Conservation (phyloP, 2,888 invertebrate genomes). For the Xanthorhoe designata region DNA sequence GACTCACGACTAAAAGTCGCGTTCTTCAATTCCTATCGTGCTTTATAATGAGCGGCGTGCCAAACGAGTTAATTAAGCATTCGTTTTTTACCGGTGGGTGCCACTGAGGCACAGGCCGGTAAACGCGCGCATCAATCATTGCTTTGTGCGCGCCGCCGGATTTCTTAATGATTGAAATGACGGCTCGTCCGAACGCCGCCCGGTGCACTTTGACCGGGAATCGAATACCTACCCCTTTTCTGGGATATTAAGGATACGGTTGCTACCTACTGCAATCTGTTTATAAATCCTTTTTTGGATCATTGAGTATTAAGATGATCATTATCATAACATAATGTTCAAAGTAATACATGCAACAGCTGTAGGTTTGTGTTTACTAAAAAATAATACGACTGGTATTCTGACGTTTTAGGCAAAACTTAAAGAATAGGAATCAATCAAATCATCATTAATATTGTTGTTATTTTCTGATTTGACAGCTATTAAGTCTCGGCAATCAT, state of each 20-base stretch:
- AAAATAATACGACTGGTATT: too few species aligned
- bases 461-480: not conserved
- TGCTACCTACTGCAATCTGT: conserved; percentile 24
- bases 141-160: conserved; percentile 80
- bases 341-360: too few species aligned
- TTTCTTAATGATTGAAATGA: conserved; percentile 82
- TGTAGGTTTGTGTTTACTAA: too few species aligned
- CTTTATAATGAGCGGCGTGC: conserved; percentile 84
- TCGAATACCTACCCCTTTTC: conserved; percentile 40
- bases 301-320: not conserved
- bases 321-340: too few species aligned
- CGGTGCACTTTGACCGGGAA: conserved; percentile 59
- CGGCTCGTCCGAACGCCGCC: conserved; percentile 49
- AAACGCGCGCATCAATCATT: conserved; percentile 84
- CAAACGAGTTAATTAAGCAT: conserved; percentile 85
- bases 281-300: conserved; percentile 7
- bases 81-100: conserved; percentile 77
- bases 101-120: conserved; percentile 71
- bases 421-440: not conserved
- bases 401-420: too few species aligned
- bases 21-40: not conserved
- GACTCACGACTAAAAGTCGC: conserved; percentile 25
- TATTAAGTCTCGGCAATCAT: conserved; percentile 1
- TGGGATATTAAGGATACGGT: conserved; percentile 30
- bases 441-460: not conserved